These are phyloP conservation scores for Alviniconcha marisindica DNA, from an alignment of 1,140 invertebrate species.

Conservation along the genomic window DNA sequence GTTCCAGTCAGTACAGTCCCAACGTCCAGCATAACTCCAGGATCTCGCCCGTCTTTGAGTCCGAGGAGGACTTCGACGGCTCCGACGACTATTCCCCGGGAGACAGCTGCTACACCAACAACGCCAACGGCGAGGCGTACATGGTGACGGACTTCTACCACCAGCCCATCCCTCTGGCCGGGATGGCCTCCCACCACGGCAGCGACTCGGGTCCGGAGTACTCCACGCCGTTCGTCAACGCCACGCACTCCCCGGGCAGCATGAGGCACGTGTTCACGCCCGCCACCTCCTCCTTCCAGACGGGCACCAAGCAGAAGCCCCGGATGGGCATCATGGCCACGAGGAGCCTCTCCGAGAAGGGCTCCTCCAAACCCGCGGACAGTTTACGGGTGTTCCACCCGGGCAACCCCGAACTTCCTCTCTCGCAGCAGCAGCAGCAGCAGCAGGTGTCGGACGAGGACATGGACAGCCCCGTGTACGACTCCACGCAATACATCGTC, in stretches of 20 bases:
- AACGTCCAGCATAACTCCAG: neutral
- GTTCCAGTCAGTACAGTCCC: slow-evolving; percentile 27
- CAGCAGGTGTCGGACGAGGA: slow-evolving; percentile 13
- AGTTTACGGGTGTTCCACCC: neutral
- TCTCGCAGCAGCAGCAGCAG: no score
- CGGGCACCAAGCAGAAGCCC: slow-evolving; percentile 22
- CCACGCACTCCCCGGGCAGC: slow-evolving; percentile 25
- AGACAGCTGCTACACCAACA: no score
- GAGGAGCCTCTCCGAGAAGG: neutral
- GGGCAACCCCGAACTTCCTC: neutral
- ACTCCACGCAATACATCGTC: slow-evolving; percentile 23
- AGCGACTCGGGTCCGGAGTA: slow-evolving; percentile 22
- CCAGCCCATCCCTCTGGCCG: slow-evolving; percentile 8
- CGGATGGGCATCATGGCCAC: slow-evolving; percentile 14
- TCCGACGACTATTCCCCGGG: neutral
- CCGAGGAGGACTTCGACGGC: neutral
- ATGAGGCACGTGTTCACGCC: slow-evolving; percentile 14
- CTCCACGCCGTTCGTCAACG: slow-evolving; percentile 10
- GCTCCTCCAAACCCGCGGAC: neutral
- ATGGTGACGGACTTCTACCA: slow-evolving; percentile 21
- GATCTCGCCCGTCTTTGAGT: slow-evolving; percentile 11
- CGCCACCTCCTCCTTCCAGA: neutral
- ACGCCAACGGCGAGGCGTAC: slow-evolving; percentile 20
- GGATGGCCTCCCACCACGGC: neutral
- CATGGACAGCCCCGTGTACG: slow-evolving; percentile 18